Evolutionary conservation across 2,888 invertebrate genomes (phyloP).

Genomic region (Ennomos erosarius): DNA sequence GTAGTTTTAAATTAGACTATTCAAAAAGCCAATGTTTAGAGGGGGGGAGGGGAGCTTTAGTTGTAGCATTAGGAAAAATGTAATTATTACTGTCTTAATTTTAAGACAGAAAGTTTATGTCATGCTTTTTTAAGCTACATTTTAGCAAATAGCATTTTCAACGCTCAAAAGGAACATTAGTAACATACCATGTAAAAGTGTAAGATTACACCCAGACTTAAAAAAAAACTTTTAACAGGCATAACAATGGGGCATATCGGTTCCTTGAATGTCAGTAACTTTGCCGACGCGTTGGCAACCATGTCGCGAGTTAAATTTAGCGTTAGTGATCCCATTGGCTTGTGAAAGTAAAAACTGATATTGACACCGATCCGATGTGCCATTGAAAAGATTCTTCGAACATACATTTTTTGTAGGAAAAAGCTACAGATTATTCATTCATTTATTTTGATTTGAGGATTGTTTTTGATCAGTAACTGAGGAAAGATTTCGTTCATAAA

Average conservation of each 20-base stretch:
- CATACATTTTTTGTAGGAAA: slow-evolving; percentile 2
- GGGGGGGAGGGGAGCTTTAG: no score
- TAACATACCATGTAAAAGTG: slow-evolving; percentile 74
- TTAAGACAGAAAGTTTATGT: no score
- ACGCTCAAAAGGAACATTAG: slow-evolving; percentile 65
- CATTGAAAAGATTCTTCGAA: slow-evolving; percentile 36
- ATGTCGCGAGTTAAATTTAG: slow-evolving; percentile 78
- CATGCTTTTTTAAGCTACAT: no score
- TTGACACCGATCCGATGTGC: slow-evolving; percentile 44
- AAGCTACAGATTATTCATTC: neutral
- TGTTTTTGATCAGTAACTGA: no score
- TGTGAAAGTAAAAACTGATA: slow-evolving; percentile 67
- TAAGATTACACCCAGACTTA: slow-evolving; percentile 69
- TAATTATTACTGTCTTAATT: no score
- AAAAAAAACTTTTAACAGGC: slow-evolving; percentile 61
- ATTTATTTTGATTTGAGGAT: no score
- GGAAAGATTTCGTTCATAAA: no score
- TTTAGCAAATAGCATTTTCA: slow-evolving; percentile 5
- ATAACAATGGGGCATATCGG: slow-evolving; percentile 77
- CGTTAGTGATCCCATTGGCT: slow-evolving; percentile 78
- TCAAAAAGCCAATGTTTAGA: no score
- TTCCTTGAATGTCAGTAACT: slow-evolving; percentile 69
- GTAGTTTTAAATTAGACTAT: no score
- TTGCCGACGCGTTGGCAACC: slow-evolving; percentile 63
- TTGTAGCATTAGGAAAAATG: no score